Evolutionary conservation across 2,797 vertebrate genomes (phyloP), one percentile per base, ranked within the genome.

Genomic region (Protonibea diacanthus): DNA sequence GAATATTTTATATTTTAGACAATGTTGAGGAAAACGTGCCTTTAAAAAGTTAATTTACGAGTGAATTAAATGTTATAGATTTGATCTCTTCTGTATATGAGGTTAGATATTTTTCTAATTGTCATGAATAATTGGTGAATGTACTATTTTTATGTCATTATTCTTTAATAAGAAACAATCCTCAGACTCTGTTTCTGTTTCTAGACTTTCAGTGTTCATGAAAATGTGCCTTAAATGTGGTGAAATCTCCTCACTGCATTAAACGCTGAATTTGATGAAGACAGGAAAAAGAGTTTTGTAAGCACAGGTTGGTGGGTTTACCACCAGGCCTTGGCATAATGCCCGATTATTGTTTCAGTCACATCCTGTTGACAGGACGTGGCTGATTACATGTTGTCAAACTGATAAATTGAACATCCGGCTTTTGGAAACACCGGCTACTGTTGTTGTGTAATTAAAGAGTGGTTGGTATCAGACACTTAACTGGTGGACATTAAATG

Each of bases 331-430:
- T 4, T 71, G 65, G 62, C 61, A 51, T n/a, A 38, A 33, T 55
- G 71, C 66, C 48, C 40, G 0, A 0, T 33, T 78, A 74, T 84
- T 83, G 76, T 86, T 84, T 64, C 38, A 62, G 29, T 14, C 58
- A 14, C 63, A 55, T 89, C 81, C 75, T 88, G 81, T 74, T 69
- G 61, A 76, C 49, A 63, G 65, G 60, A 71, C 6, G 0, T 14
- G 3, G 59, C 13, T 47, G 33, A 73, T 64, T 40, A 63, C 55
- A 57, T 25, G 49, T 4, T 8, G 6, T 56, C 27, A 67, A 81
- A 55, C 25, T 8, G 27, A 47, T 40, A 47, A 40, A 52, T 55
- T 68, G 0, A 27, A 42, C 62, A 40, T 27, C 25, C 20, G 60
- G 29, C n/a, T 63, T 29, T 47, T 27, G 11, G 14, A 61, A 29